phyloP scores from a whole-genome alignment of 2,797 vertebrate genomes.

The Erpetoichthys calabaricus region DNA sequence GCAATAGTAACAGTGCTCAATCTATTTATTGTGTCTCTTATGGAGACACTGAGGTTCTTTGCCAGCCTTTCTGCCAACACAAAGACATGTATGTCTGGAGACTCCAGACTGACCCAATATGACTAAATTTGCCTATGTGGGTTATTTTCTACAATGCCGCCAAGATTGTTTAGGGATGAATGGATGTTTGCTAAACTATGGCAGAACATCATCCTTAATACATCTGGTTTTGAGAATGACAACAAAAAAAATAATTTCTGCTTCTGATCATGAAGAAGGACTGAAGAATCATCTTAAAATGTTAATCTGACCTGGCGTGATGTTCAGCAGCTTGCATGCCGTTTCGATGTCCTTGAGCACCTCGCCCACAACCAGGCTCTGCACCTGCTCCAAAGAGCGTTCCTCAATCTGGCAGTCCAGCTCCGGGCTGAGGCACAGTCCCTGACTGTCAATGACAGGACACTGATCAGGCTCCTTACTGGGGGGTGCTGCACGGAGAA shows the following conservation, averaged over 20 bases:
- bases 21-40: no score
- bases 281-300: not conserved
- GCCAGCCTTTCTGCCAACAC: no score
- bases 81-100: no score
- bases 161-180: no score
- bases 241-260: constrained; percentile 29
- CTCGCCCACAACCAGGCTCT: constrained; percentile 92
- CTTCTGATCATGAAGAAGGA: constrained; percentile 17
- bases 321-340: constrained; percentile 91
- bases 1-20: no score
- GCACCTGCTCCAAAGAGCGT: constrained; percentile 87
- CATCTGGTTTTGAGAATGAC: constrained; percentile 26
- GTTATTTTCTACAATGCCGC: no score
- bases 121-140: no score
- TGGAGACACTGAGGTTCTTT: no score
- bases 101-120: no score
- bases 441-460: constrained; percentile 92
- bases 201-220: no score
- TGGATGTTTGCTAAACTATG: no score
- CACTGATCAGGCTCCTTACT: constrained; percentile 53
- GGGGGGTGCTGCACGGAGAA: constrained; percentile 26
- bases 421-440: constrained; percentile 57
- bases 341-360: constrained; percentile 97
- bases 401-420: constrained; percentile 74
- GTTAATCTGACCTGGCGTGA: constrained; percentile 61